Conservation (phyloP, 2,888 invertebrate species). For the Abrostola triplasia region DNA sequence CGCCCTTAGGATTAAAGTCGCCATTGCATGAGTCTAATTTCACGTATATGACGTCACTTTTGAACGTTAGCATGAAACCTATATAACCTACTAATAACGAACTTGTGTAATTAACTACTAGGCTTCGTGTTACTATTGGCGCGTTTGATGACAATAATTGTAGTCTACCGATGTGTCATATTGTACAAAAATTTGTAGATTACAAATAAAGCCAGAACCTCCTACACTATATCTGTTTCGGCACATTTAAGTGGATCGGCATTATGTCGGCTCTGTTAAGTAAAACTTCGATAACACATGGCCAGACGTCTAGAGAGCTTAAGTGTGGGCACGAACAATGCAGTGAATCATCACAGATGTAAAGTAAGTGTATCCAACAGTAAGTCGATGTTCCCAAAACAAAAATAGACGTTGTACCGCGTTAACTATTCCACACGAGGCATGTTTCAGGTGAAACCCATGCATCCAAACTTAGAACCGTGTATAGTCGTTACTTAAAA, state of each 20-base stretch:
- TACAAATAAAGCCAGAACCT: slow-evolving; percentile 28
- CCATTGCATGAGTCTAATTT: too few species aligned
- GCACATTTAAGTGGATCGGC: slow-evolving; percentile 65
- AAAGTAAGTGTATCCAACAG: slow-evolving; percentile 76
- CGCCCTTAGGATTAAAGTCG: background rate
- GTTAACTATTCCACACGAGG: slow-evolving; percentile 65
- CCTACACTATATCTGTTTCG: slow-evolving; percentile 62
- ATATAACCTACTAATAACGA: too few species aligned
- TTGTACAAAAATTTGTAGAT: slow-evolving; percentile 21
- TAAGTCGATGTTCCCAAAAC: slow-evolving; percentile 78
- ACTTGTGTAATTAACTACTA: too few species aligned
- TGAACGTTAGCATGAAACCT: background rate
- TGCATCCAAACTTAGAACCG: slow-evolving; percentile 44
- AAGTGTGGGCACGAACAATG: slow-evolving; percentile 78
- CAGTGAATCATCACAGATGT: slow-evolving; percentile 78
- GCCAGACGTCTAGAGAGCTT: slow-evolving; percentile 59
- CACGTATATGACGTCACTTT: background rate
- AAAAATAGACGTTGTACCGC: slow-evolving; percentile 75
- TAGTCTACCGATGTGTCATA: slow-evolving; percentile 15
- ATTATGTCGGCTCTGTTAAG: slow-evolving; percentile 53
- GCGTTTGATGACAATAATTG: too few species aligned
- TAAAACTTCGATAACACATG: slow-evolving; percentile 63
- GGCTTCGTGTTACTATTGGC: too few species aligned
- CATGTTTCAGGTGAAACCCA: slow-evolving; percentile 62
- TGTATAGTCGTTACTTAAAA: slow-evolving; percentile 49